Base-by-base conservation (phyloP, 1,140 invertebrate species). In the Bombus confusus region DNA sequence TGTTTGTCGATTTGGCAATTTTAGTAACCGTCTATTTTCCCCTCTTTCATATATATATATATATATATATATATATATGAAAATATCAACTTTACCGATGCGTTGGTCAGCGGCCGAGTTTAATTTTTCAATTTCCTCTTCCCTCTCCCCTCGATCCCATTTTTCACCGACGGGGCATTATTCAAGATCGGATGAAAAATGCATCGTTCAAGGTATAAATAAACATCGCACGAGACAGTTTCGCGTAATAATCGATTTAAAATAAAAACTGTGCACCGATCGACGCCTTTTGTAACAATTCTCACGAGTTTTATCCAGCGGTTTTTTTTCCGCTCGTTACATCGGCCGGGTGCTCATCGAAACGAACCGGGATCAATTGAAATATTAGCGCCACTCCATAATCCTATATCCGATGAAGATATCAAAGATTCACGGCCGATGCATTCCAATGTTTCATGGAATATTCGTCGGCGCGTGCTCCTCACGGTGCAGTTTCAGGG, bases 1-100 rank as follows among this genome's bases (percentile, higher is more conserved):
- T 84, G 79, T 84, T 79, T 59, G 75, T 71, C 82, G 82, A 84
- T 59, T 34, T 43, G 25, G 43, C 80, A 34, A 71, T 84, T 84
- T 84, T 62, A 79, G 62, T 72, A 69, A 59, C 34, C 64, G 39
- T 5, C 43, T 47, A 43, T 43, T 73, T 31, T 8, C 13, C 34
- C 31, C 31, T 3, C 66, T 22, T 18, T 4, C 18, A 22, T 22
- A 22, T 18, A 47, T 47, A 15, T 18, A 47, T 18, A 47, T 18
- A 43, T 47, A 15, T 4, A 47, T 0, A 47, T 47, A 6, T 52
- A 52, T 10, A 31, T 6, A 12, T 22, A 31, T 31, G 12, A 73
- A 72, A 66, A 59, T 52, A 68, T 83, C 72, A n/a, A 76, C 39
- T 52, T 52, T 77, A 34, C 62, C 34, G 74, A 22, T 37, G 52